Evolutionary conservation across 2,888 invertebrate species (phyloP).

Genomic region (Noctua comes): DNA sequence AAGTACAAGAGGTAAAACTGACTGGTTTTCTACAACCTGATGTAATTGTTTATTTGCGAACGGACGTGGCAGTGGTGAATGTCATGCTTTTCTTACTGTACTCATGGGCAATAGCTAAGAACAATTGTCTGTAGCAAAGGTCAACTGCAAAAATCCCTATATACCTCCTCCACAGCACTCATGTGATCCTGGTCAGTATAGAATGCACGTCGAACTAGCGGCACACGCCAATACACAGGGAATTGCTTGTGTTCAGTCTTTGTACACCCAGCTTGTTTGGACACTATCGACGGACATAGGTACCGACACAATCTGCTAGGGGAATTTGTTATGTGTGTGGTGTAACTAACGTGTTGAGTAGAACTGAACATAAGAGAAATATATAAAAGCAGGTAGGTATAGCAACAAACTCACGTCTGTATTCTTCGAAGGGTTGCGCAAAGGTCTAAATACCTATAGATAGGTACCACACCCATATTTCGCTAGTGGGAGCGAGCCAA

Average conservation of each 20-base stretch:
- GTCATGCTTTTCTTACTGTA: not conserved
- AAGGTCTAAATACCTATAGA: not conserved
- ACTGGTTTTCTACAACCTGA: not conserved
- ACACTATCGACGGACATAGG: not conserved
- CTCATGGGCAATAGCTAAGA: not conserved
- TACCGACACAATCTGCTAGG: conserved; percentile 4
- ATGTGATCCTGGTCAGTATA: not conserved
- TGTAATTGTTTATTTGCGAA: not conserved
- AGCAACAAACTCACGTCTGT: not conserved
- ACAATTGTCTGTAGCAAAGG: not conserved
- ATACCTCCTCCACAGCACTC: not conserved
- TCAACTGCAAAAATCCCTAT: not conserved
- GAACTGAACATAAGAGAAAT: not conserved
- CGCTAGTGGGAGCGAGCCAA: not conserved
- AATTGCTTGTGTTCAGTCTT: conserved; percentile 38
- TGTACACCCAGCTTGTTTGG: conserved; percentile 24
- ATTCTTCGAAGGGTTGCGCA: not conserved
- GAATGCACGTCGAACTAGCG: conserved; percentile 22
- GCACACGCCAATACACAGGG: conserved; percentile 21
- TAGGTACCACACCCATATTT: not conserved
- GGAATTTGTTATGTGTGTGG: conserved; percentile 1
- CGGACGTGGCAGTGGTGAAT: not conserved
- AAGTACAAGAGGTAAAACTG: not conserved
- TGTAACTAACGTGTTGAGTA: not conserved
- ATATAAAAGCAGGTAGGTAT: not conserved